These are phyloP conservation scores for Drosophila anceps DNA, from an alignment of 2,888 invertebrate genomes.

Conservation along the genomic window DNA sequence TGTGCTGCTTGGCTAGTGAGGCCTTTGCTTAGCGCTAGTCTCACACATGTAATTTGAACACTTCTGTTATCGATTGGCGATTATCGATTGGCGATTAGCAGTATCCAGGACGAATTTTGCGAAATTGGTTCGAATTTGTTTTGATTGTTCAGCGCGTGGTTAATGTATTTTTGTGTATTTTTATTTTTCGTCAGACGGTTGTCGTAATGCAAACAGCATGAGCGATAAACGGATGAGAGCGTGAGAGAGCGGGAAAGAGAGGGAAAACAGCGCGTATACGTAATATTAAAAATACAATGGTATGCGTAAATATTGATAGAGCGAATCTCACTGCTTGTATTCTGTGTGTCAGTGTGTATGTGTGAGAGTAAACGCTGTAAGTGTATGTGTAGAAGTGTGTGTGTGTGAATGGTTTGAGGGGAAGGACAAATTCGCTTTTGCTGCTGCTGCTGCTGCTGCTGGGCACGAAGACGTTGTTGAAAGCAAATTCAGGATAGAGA, in stretches of 20 bases:
- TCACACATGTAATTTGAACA: constrained; percentile 74
- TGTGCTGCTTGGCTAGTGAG: constrained; percentile 60
- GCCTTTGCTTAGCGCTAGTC: constrained; percentile 65
- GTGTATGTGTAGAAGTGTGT: constrained; percentile 24
- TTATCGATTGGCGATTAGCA: constrained; percentile 41
- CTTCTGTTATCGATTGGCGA: constrained; percentile 60
- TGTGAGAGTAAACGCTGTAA: constrained; percentile 26
- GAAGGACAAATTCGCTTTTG: constrained; percentile 70
- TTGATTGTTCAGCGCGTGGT: constrained; percentile 41
- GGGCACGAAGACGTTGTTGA: constrained; percentile 65
- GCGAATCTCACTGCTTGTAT: constrained; percentile 45
- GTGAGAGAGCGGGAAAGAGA: constrained; percentile 19
- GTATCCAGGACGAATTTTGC: constrained; percentile 7
- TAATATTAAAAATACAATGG: constrained; percentile 74
- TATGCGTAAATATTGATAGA: constrained; percentile 80
- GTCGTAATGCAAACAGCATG: constrained; percentile 24
- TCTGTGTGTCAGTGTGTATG: constrained; percentile 23
- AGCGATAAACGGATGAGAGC: constrained; percentile 11
- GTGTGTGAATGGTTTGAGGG: constrained; percentile 38
- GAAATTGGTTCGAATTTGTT: constrained; percentile 3
- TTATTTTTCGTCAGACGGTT: constrained; percentile 17
- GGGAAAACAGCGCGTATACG: constrained; percentile 64
- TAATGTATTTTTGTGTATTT: constrained; percentile 47
- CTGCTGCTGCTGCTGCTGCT: constrained; percentile 53
- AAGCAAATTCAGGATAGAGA: constrained; percentile 80